phyloP scores from a whole-genome alignment of 2,888 invertebrate species.

The Rapana venosa region DNA sequence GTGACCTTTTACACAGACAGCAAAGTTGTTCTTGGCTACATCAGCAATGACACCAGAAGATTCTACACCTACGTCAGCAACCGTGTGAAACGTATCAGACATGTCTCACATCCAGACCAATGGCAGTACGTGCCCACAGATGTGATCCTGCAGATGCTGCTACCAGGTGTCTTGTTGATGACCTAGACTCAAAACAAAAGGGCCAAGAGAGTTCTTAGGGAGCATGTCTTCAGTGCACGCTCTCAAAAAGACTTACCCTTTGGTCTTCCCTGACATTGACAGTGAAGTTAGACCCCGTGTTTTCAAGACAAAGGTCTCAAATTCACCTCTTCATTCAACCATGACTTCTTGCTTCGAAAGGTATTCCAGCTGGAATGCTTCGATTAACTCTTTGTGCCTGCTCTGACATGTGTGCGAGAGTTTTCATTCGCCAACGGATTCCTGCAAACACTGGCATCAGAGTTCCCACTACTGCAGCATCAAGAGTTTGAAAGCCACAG shows the following conservation, averaged over 20 bases:
- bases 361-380: background rate
- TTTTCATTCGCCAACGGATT: background rate
- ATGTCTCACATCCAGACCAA: conserved; percentile 37
- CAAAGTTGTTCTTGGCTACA: conserved; percentile 51
- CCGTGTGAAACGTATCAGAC: conserved; percentile 41
- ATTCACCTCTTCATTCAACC: background rate
- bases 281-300: conserved; percentile 3
- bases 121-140: conserved; percentile 40
- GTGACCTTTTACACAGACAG: too few relatives aligned
- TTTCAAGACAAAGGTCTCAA: background rate
- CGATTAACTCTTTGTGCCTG: background rate
- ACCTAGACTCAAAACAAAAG: background rate
- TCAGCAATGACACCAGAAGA: conserved; percentile 42
- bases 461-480: conserved; percentile 7
- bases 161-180: conserved; percentile 10
- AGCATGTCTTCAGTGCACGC: background rate
- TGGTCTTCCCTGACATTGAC: background rate
- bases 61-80: conserved; percentile 50
- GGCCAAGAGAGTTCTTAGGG: background rate
- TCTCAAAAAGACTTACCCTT: background rate
- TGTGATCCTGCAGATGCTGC: background rate
- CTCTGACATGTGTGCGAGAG: conserved; percentile 21
- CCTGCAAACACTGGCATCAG: conserved; percentile 12
- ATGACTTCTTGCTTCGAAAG: conserved; percentile 5
- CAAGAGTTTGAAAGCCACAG: conserved; percentile 83